Percentiles rank a stretch among this genome's conserved stretches.
These are phyloP conservation scores for Tokudaia muenninki DNA, from an alignment of 2,797 vertebrate genomes.

Conservation along the genomic window DNA sequence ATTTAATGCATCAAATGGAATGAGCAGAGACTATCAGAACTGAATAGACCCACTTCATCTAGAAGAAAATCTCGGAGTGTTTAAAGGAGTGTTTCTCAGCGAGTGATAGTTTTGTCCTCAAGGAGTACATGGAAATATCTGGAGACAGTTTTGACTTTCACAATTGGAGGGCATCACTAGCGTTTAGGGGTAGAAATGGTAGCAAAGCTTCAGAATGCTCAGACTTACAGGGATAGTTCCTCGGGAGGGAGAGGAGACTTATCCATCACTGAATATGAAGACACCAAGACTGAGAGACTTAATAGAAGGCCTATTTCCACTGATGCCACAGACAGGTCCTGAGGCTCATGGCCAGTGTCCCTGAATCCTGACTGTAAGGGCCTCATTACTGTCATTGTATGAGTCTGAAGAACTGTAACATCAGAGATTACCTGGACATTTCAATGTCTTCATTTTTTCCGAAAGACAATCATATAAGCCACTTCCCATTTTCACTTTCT, in stretches of 20 bases:
- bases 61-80: neutral
- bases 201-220: neutral
- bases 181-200: neutral
- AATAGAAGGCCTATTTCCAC: neutral
- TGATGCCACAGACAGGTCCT: neutral
- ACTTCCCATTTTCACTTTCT: neutral
- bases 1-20: neutral
- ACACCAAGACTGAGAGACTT: neutral
- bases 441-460: neutral
- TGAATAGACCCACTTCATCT: neutral
- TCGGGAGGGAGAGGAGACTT: neutral
- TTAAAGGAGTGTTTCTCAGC: neutral
- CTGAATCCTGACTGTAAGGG: neutral
- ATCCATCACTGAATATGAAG: neutral
- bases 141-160: constrained; percentile 4
- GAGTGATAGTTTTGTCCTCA: neutral
- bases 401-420: neutral
- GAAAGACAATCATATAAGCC: neutral
- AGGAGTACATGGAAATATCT: neutral
- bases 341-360: neutral
- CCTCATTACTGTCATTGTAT: neutral
- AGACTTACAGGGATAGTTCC: neutral
- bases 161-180: neutral
- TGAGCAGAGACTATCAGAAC: neutral
- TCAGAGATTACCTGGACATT: neutral